Base-by-base conservation (phyloP, 2,113 vertebrate species). In the Dicentrarchus labrax region DNA sequence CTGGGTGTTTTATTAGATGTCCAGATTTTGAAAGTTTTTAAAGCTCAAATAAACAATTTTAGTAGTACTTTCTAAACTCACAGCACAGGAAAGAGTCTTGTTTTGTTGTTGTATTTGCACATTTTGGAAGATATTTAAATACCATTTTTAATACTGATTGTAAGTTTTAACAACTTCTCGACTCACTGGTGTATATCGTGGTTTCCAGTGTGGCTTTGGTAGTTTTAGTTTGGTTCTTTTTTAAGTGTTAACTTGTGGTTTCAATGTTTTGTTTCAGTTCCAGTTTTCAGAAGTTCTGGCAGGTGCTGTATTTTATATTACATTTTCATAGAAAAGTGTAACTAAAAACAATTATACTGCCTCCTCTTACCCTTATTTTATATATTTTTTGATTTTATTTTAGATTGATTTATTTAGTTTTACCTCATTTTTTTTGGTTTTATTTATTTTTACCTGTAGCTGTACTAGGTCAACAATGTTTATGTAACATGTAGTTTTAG, bases 191-290 rank as follows among this genome's bases (percentile, higher is more conserved):
- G 16, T 21, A 21, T n/a, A 38, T 51, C 1, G 7, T 39, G 21
- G 21, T 62, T 82, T 48, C 13, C 65, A 45, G 1, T 39, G 69
- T 21, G 43, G 54, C 30, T 50, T 48, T 15, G 16, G n/a, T 10
- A 24, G 21, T 22, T 59, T n/a, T 56, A 24, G 30, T 65, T 65
- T 17, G 47, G 50, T 41, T 21, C 4, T 30, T 51, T 56, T 21
- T 38, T 24, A 10, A 53, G n/a, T 51, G 12, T 61, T 59, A 36
- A 48, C 4, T 24, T 71, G 57, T 21, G 76, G 64, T 62, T 76
- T 51, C 12, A 9, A 80, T 36, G 60, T 83, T 82, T 30, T n/a
- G 70, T 86, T 80, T 82, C 83, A 79, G 39, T 74, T 85, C 36
- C 41, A 59, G 15, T 73, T 72, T 61, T 54, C 39, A 22, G 75